These are phyloP conservation scores for Epistrophe grossulariae DNA, from an alignment of 2,888 invertebrate genomes.

Conservation along the genomic window DNA sequence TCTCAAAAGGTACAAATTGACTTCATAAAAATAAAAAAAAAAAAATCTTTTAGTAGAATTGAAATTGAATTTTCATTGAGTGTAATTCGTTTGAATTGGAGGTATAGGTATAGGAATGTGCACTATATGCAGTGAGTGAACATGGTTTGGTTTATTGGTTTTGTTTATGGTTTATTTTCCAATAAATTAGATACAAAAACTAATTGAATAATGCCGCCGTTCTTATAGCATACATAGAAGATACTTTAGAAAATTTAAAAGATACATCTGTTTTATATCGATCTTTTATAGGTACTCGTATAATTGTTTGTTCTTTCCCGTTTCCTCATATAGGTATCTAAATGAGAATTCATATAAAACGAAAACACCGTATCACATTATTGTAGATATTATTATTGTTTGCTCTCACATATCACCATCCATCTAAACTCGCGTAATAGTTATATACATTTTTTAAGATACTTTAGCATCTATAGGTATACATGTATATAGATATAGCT, in stretches of 20 bases:
- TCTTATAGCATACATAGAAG: conserved; percentile 9
- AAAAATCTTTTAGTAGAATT: neutral
- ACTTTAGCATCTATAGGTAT: conserved; percentile 16
- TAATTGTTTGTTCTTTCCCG: neutral
- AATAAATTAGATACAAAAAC: conserved; percentile 49
- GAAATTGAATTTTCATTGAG: conserved; percentile 41
- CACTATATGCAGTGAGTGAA: too few relatives aligned
- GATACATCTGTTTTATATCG: conserved; percentile 46
- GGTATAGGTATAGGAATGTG: too few relatives aligned
- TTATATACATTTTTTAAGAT: conserved; percentile 33
- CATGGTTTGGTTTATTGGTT: neutral
- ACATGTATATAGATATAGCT: neutral
- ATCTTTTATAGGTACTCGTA: conserved; percentile 19
- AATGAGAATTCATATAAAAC: neutral
- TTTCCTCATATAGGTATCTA: neutral
- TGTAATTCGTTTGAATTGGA: neutral
- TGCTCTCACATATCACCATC: conserved; percentile 47
- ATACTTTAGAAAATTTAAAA: conserved; percentile 16
- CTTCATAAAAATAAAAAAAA: neutral
- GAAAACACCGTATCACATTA: conserved; percentile 6
- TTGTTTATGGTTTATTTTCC: conserved; percentile 60
- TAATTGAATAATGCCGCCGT: conserved; percentile 23
- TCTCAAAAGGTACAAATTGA: conserved; percentile 20
- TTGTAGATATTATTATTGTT: conserved; percentile 17
- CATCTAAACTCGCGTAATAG: conserved; percentile 19